Evolutionary conservation across 2,888 invertebrate genomes (phyloP).

Genomic region (Pardosa pseudoannulata): DNA sequence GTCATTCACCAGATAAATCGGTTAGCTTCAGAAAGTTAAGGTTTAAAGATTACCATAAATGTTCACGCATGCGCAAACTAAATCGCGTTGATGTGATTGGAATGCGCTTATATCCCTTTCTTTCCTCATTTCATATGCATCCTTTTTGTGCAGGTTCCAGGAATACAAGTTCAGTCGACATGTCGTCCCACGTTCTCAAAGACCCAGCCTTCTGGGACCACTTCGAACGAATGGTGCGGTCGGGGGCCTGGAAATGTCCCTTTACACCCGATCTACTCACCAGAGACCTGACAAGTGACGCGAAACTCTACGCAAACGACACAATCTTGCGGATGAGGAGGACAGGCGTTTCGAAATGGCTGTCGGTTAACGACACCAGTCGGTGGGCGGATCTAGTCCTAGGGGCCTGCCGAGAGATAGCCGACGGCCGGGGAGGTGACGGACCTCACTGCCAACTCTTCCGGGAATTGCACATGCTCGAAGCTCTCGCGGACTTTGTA

Average conservation of each 20-base stretch:
- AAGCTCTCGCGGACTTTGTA: conserved; percentile 46
- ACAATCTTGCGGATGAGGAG: conserved; percentile 28
- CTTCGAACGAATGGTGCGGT: conserved; percentile 21
- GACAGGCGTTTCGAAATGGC: not conserved
- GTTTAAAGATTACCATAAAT: too few relatives aligned
- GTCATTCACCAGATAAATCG: too few relatives aligned
- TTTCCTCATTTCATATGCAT: too few relatives aligned
- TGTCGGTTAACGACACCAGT: conserved; percentile 14
- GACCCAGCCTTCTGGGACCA: conserved; percentile 44
- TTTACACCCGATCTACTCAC: conserved; percentile 21
- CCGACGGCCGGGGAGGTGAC: not conserved
- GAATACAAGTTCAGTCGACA: too few relatives aligned
- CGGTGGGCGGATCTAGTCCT: conserved; percentile 29
- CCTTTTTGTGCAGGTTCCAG: too few relatives aligned
- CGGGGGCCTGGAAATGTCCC: conserved; percentile 27
- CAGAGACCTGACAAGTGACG: conserved; percentile 16
- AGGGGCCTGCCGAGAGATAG: conserved; percentile 43
- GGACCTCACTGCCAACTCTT: conserved; percentile 24
- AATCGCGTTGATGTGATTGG: too few relatives aligned
- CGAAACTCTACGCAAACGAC: conserved; percentile 30
- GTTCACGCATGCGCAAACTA: too few relatives aligned
- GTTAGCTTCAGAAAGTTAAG: too few relatives aligned
- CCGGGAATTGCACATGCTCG: conserved; percentile 28
- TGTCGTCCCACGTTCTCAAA: conserved; percentile 27
- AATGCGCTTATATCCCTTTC: too few relatives aligned